These are phyloP conservation scores for Neosilurus mollespiculum DNA, from an alignment of 2,797 vertebrate genomes.

Conservation along the genomic window DNA sequence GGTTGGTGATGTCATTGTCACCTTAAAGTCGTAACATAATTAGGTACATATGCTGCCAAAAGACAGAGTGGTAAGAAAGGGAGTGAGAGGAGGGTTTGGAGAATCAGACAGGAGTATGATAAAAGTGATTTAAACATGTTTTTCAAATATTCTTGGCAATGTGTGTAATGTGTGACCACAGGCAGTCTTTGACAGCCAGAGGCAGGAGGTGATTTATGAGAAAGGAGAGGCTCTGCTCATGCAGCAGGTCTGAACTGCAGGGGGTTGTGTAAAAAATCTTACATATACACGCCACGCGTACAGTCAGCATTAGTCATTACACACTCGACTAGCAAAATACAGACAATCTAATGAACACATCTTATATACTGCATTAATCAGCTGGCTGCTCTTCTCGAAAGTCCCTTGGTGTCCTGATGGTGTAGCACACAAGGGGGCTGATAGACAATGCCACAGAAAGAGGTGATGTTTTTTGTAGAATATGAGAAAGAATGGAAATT, in stretches of 20 bases:
- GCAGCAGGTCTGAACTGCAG: conserved; percentile 31
- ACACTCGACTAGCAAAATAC: conserved; percentile 1
- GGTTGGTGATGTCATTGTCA: conserved; percentile 68
- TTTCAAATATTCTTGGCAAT: conserved; percentile 38
- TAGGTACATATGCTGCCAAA: conserved; percentile 58
- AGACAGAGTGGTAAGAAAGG: conserved; percentile 27
- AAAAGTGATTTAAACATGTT: conserved; percentile 46
- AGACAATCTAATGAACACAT: conserved; percentile 17
- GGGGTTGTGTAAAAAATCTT: conserved; percentile 20
- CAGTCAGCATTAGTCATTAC: conserved; percentile 29
- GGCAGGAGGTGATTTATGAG: conserved; percentile 29
- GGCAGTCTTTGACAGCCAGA: conserved; percentile 30
- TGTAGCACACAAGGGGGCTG: neutral
- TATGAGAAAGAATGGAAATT: neutral
- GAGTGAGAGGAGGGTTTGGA: conserved; percentile 26
- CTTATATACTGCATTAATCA: conserved; percentile 26
- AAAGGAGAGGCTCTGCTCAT: conserved; percentile 25
- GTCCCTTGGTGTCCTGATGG: neutral
- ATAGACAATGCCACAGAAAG: neutral
- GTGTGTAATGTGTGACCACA: conserved; percentile 29
- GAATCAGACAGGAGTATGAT: conserved; percentile 34
- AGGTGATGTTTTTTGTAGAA: neutral
- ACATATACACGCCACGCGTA: neutral
- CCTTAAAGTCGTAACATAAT: conserved; percentile 64
- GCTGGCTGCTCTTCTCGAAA: conserved; percentile 2